These are phyloP conservation scores for Catharus minimus DNA, from an alignment of 2,113 vertebrate species.

Conservation along the genomic window DNA sequence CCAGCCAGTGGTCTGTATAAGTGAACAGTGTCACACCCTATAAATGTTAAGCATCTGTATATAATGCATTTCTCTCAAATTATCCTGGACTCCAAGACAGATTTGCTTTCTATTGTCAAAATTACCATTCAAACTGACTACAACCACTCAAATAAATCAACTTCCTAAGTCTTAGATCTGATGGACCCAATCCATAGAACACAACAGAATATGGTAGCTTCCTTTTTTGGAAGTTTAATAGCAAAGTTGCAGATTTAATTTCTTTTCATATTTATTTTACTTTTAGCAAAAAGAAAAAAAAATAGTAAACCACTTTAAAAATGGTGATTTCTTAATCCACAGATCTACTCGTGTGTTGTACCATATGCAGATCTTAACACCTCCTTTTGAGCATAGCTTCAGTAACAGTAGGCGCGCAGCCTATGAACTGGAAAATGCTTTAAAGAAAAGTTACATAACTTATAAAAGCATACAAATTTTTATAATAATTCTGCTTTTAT, in stretches of 20 bases:
- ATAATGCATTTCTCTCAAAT: not conserved
- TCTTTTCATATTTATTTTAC: not conserved
- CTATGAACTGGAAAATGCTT: not conserved
- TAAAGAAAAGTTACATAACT: not conserved
- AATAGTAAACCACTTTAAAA: not conserved
- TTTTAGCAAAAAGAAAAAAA: not conserved
- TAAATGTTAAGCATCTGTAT: not conserved
- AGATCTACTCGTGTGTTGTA: not conserved
- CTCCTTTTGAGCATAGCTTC: not conserved
- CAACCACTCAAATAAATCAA: not conserved
- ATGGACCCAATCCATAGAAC: not conserved
- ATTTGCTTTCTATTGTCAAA: not conserved
- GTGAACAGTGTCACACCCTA: not conserved
- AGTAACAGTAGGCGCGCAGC: not conserved
- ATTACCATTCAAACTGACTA: not conserved
- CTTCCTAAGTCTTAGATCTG: not conserved
- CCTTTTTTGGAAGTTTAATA: not conserved
- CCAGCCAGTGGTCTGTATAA: not conserved
- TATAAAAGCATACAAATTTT: not conserved
- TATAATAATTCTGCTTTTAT: not conserved
- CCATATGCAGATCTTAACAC: not conserved
- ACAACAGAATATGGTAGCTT: not conserved
- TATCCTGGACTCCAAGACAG: not conserved
- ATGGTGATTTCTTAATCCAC: not conserved
- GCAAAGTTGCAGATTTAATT: not conserved